Conservation (phyloP, 2,888 invertebrate genomes). For the Odontocolon sp. region DNA sequence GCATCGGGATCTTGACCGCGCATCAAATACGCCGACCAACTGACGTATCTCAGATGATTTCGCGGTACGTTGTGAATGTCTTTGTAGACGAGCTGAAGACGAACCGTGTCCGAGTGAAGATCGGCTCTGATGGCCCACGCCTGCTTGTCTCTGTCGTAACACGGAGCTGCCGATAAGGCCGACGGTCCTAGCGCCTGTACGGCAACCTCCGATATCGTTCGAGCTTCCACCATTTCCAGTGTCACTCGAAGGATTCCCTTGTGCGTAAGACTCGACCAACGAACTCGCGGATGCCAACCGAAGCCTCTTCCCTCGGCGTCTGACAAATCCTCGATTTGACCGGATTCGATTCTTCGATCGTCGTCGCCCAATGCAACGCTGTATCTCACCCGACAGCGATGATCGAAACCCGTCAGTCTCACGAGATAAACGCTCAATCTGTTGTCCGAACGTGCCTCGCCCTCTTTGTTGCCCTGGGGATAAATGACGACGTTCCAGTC, state of each 20-base stretch:
- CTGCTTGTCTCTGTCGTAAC: slow-evolving; percentile 90
- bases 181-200: slow-evolving; percentile 82
- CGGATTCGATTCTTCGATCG: slow-evolving; percentile 86
- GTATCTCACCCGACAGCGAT: slow-evolving; percentile 89
- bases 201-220: slow-evolving; percentile 85
- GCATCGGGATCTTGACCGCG: slow-evolving; percentile 83
- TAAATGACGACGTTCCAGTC: slow-evolving; percentile 90
- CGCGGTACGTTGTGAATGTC: slow-evolving; percentile 90
- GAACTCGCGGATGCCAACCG: slow-evolving; percentile 86
- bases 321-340: slow-evolving; percentile 87
- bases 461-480: slow-evolving; percentile 84
- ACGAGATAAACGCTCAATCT: slow-evolving; percentile 84
- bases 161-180: slow-evolving; percentile 84
- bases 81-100: slow-evolving; percentile 88
- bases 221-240: slow-evolving; percentile 88
- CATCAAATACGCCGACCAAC: slow-evolving; percentile 88
- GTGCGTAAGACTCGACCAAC: slow-evolving; percentile 83
- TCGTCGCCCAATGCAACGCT: slow-evolving; percentile 87
- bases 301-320: slow-evolving; percentile 87
- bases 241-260: slow-evolving; percentile 86
- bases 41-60: slow-evolving; percentile 87
- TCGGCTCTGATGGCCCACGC: slow-evolving; percentile 91
- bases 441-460: slow-evolving; percentile 78
- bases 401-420: slow-evolving; percentile 91
- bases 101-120: slow-evolving; percentile 88